Percentiles rank a stretch among this genome's conserved stretches.
Evolutionary conservation across 2,888 invertebrate species (phyloP).

Genomic region (Lasius platythorax): DNA sequence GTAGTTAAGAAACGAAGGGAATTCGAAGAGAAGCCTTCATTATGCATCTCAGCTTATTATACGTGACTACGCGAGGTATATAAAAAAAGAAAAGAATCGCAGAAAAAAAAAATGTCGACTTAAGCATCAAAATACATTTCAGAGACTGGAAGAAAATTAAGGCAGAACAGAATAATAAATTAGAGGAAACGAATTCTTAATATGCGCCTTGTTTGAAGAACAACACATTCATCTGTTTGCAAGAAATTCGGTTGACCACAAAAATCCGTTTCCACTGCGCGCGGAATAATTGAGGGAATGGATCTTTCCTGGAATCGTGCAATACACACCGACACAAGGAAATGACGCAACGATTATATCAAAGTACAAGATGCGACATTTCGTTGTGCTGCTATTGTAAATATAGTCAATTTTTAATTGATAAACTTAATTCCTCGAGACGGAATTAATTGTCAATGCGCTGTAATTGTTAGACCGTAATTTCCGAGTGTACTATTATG

Average conservation of each 20-base stretch:
- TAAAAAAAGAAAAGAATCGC: neutral
- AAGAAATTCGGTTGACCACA: slow-evolving; percentile 26
- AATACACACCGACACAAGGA: neutral
- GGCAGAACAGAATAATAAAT: neutral
- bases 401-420: neutral
- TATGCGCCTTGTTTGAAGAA: neutral
- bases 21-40: slow-evolving; percentile 24
- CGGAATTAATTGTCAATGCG: neutral
- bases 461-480: neutral
- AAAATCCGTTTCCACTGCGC: slow-evolving; percentile 35
- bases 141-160: neutral
- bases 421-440: neutral
- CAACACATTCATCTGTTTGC: neutral
- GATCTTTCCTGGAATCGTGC: slow-evolving; percentile 12
- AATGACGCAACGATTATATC: neutral
- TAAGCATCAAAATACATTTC: neutral
- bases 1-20: slow-evolving; percentile 18
- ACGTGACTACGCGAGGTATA: neutral
- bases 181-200: neutral
- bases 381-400: neutral
- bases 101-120: neutral
- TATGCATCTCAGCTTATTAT: slow-evolving; percentile 11
- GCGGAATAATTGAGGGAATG: neutral
- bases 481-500: neutral
- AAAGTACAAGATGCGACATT: neutral